Evolutionary conservation across 2,888 invertebrate species (phyloP).

Genomic region (Oscheius sp.): DNA sequence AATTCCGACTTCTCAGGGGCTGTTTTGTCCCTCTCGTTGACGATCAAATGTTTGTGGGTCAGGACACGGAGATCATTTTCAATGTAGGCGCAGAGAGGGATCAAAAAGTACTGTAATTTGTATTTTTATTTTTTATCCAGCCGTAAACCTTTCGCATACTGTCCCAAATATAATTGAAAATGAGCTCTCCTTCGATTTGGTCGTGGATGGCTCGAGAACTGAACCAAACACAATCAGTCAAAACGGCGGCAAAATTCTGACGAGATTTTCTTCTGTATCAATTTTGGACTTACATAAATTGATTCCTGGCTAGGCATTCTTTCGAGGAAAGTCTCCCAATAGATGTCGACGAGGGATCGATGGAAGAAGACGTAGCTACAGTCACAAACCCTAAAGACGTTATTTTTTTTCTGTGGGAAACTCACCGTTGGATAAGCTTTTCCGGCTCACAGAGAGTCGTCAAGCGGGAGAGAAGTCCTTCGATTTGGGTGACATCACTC

Average conservation of each 20-base stretch:
- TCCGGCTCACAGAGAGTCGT: conserved; percentile 26
- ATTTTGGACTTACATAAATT: conserved; percentile 7
- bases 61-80: conserved; percentile 94
- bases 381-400: conserved; percentile 74
- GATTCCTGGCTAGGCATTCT: conserved; percentile 37
- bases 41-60: conserved; percentile 78
- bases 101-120: conserved; percentile 15
- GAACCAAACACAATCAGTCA: conserved; percentile 17
- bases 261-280: not conserved
- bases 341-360: conserved; percentile 76
- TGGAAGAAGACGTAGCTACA: conserved; percentile 87
- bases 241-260: conserved; percentile 16
- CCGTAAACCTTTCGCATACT: conserved; percentile 11
- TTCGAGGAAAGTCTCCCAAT: conserved; percentile 44
- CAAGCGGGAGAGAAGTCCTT: conserved; percentile 37
- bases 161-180: conserved; percentile 18
- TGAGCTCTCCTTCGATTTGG: not conserved
- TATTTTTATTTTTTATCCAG: not conserved
- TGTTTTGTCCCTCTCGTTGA: conserved; percentile 75
- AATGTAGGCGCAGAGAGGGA: conserved; percentile 82
- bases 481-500: conserved; percentile 36
- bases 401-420: no score
- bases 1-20: conserved; percentile 31
- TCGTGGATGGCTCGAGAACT: conserved; percentile 5
- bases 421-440: conserved; percentile 34